A percentile compares a stretch with the other conserved stretches of the same genome.
Conservation (phyloP, 92 coral and sea anemone genomes). For the Zoanthus sociatus region DNA sequence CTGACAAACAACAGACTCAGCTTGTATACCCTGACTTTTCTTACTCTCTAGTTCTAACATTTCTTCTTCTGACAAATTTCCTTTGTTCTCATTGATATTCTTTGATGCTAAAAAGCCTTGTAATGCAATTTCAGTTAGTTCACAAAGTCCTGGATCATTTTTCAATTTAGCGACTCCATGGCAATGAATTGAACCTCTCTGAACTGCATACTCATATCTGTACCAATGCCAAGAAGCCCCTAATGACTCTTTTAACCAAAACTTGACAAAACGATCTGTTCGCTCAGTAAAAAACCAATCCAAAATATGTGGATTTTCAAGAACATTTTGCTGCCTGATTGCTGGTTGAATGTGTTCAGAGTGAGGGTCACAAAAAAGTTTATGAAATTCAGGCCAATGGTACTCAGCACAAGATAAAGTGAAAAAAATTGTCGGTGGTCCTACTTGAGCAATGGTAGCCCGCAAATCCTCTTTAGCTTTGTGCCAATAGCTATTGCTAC, state of each 20-base stretch:
- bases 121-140: constrained; percentile 20
- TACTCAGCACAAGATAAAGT: constrained; percentile 66
- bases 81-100: constrained; percentile 2
- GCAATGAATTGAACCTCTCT: constrained; percentile 37
- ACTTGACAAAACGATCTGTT: constrained; percentile 16
- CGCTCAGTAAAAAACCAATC: constrained; percentile 26
- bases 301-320: constrained; percentile 23
- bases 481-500: constrained; percentile 63
- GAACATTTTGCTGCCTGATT: constrained; percentile 22
- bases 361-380: background rate
- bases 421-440: constrained; percentile 63
- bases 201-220: constrained; percentile 40
- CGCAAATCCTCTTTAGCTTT: constrained; percentile 52
- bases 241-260: constrained; percentile 20
- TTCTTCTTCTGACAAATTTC: constrained; percentile 25
- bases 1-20: constrained; percentile 71
- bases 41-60: constrained; percentile 32
- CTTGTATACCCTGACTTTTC: constrained; percentile 52
- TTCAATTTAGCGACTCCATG: constrained; percentile 41
- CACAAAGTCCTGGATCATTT: constrained; percentile 30
- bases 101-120: constrained; percentile 27
- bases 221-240: constrained; percentile 28
- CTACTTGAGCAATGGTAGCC: constrained; percentile 65
- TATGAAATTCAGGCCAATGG: constrained; percentile 68
- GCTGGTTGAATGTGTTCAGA: constrained; percentile 24